Base-by-base conservation (phyloP, 2,888 invertebrate genomes). In the Rhyacophila evoluta region DNA sequence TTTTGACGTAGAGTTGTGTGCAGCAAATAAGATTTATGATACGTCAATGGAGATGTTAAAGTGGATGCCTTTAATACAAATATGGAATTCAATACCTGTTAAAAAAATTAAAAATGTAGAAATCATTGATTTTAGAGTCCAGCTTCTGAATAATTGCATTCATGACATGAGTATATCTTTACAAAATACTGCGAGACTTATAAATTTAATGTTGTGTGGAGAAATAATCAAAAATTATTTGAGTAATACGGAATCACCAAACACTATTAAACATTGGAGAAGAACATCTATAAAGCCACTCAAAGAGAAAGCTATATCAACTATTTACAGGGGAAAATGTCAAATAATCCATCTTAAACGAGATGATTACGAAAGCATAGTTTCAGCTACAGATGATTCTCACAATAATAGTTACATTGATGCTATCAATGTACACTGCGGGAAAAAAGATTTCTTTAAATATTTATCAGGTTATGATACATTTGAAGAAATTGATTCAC, bases 171-270 rank as follows among this genome's bases (percentile, higher is more conserved):
- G 36, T 3, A 37, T 74, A 36, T 70, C 74, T 12, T 29, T 74
- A 39, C 28, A 74, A 12, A 69, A 41, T 27, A 69, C 78, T 1
- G 33, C 29, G n/a, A 74, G 78, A 29, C 15, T 78, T 19, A 27
- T 78, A n/a, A 78, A 78, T 69, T 70, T 78, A 25, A 78, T 78
- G 74, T 70, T 39, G 10, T 78, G 78, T 15, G 74, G 74, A 29
- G 72, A 74, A 29, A 69, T 78, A 2, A 28, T 33, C n/a, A 70
- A 78, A 6, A 38, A 78, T 29, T 68, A 68, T n/a, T 38, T 67
- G n/a, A 28, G 37, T 4, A 27, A 77, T 28, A 15, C 72, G 29
- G 67, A 55, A 36, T 2, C 12, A 33, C 15, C 28, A 29, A 72
- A 77, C 67, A 72, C 33, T 11, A 68, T 1, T n/a, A 55, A 72